Base-by-base conservation (phyloP, 2,113 vertebrate genomes). In the Paratilapia polleni region DNA sequence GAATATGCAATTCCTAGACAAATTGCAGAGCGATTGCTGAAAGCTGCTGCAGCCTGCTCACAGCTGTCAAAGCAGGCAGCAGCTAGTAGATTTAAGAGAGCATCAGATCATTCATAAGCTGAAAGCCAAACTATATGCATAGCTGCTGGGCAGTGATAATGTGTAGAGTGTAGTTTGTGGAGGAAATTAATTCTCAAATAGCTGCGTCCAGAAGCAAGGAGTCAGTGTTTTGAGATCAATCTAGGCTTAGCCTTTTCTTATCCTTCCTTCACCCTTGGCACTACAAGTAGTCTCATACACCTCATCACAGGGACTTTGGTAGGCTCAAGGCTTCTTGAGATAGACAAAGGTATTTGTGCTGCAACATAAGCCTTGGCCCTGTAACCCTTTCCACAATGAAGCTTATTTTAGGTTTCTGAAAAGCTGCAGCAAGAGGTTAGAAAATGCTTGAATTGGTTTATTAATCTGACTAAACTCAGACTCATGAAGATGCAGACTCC, bases 291-390 rank as follows among this genome's bases (percentile, higher is more conserved):
- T 58, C 73, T 77, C 22, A n/a, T 56, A 11, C 81, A 80, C 78
- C 87, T 92, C 85, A 90, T 87, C 83, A 78, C 83, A 60, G 63
- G 36, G 75, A 85, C 84, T 91, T 88, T 80, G 49, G 22, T 60
- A 15, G 85, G 80, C 63, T 91, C 82, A 80, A 77, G 63, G 77
- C 77, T 77, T 68, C 62, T 73, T 63, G 4, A 76, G 77, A 83
- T 43, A 66, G 59, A 83, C 36, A n/a, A 22, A 85, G 41, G 57
- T 87, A 41, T 83, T 78, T 61, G 63, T 87, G 81, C 64, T 38
- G 81, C 64, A 78, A 62, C 36, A 26, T 11, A 38, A 83, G 36
- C 78, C 43, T 60, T n/a, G 58, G 19, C 34, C 86, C 60, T 3
- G 10, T 70, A 54, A 78, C 85, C 81, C 79, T 56, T 61, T 60